Percentiles rank a stretch among this genome's conserved stretches.
phyloP scores from a whole-genome alignment of 2,797 vertebrate species.

The Crypturellus tataupa region DNA sequence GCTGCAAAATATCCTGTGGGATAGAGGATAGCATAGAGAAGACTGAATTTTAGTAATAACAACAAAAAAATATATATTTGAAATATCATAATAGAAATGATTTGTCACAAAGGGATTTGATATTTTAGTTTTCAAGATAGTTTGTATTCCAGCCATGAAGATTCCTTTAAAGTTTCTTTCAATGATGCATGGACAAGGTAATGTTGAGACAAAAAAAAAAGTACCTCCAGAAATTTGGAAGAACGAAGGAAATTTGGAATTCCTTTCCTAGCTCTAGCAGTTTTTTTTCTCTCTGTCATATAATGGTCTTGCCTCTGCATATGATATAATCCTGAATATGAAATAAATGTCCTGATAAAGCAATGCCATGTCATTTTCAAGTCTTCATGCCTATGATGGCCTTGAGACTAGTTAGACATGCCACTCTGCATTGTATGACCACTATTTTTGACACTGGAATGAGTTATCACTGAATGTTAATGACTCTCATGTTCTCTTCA shows the following conservation, averaged over 20 bases:
- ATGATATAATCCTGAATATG: neutral
- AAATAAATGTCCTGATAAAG: slow-evolving; percentile 1
- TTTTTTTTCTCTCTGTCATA: neutral
- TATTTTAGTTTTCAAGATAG: neutral
- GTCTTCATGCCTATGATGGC: slow-evolving; percentile 12
- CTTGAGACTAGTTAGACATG: slow-evolving; percentile 52
- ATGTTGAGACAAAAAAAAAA: neutral
- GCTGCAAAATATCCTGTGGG: slow-evolving; percentile 11
- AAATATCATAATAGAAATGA: neutral
- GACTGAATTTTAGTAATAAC: neutral
- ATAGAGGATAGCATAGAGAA: neutral
- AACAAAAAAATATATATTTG: neutral
- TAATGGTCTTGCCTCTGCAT: neutral
- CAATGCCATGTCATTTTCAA: slow-evolving; percentile 20
- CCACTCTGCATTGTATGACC: slow-evolving; percentile 55
- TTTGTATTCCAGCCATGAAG: neutral
- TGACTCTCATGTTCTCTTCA: slow-evolving; percentile 57
- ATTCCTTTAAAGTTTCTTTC: neutral
- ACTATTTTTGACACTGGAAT: slow-evolving; percentile 68
- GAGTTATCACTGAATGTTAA: slow-evolving; percentile 58
- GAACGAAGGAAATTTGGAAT: neutral
- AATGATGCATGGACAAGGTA: neutral
- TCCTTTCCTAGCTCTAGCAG: neutral
- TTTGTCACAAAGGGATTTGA: neutral
- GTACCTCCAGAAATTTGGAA: neutral